Conservation (phyloP, 35 echinoderm and acorn worm genomes). For the Ophioderma brevispina region DNA sequence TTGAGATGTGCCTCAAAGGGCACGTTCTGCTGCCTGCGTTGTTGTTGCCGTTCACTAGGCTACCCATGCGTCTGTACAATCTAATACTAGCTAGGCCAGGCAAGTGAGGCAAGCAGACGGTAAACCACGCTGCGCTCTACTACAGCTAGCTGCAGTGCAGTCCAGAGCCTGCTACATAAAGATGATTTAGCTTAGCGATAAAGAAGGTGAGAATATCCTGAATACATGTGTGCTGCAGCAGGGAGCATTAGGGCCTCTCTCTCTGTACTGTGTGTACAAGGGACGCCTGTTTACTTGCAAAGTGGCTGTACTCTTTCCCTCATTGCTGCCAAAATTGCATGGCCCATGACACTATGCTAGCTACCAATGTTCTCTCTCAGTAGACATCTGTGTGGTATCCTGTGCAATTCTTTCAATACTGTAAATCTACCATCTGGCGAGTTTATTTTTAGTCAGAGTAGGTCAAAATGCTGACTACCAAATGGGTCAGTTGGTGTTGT, state of each 20-base stretch:
- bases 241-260: neutral
- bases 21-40: neutral
- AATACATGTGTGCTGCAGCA: neutral
- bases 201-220: neutral
- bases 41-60: neutral
- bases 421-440: neutral
- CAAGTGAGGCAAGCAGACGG: neutral
- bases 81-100: neutral
- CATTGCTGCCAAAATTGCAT: neutral
- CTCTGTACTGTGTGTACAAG: neutral
- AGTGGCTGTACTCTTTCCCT: neutral
- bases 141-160: neutral
- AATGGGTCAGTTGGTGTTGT: neutral
- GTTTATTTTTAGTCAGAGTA: neutral
- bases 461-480: neutral
- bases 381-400: neutral
- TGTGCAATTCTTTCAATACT: neutral
- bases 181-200: neutral
- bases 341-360: neutral
- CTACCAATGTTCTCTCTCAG: too few relatives aligned
- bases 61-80: neutral
- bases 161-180: neutral
- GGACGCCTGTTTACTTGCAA: neutral
- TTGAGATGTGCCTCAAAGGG: neutral
- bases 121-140: neutral